phyloP scores from a whole-genome alignment of 2,113 vertebrate species.

The Serinus canaria region DNA sequence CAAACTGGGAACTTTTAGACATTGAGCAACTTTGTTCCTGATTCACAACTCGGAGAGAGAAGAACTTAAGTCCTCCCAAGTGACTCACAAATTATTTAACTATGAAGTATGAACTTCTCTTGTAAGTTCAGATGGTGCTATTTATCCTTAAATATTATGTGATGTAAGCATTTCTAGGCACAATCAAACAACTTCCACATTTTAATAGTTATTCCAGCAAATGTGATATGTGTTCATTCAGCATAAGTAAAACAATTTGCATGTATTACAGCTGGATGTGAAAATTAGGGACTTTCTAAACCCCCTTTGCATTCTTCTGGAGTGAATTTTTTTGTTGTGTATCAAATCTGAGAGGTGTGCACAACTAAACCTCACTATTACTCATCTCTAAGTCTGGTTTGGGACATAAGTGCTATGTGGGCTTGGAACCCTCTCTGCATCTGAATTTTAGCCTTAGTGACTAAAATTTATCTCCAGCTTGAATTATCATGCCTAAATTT shows the following conservation, averaged over 20 bases:
- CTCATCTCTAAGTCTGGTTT: not conserved
- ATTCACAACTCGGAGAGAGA: not conserved
- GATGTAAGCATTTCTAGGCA: not conserved
- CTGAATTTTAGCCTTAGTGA: not conserved
- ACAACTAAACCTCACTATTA: not conserved
- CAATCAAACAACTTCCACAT: not conserved
- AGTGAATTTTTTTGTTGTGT: not conserved
- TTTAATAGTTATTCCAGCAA: not conserved
- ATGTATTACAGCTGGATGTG: not conserved
- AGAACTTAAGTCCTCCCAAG: not conserved
- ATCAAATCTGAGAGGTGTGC: not conserved
- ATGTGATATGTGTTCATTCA: not conserved
- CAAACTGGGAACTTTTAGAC: not conserved
- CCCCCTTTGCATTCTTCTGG: not conserved
- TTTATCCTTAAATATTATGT: not conserved
- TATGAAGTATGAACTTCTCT: not conserved
- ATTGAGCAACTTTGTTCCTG: not conserved
- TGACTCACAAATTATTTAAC: not conserved
- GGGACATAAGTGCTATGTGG: not conserved
- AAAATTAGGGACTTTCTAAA: not conserved
- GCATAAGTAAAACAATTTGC: not conserved
- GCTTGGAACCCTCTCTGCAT: not conserved
- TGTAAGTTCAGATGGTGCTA: not conserved
- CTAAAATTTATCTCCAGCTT: not conserved
- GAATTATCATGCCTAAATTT: not conserved